Percentiles rank a stretch among this genome's conserved stretches.
phyloP scores from a whole-genome alignment of 2,113 vertebrate genomes.

The Oryzias melastigma region DNA sequence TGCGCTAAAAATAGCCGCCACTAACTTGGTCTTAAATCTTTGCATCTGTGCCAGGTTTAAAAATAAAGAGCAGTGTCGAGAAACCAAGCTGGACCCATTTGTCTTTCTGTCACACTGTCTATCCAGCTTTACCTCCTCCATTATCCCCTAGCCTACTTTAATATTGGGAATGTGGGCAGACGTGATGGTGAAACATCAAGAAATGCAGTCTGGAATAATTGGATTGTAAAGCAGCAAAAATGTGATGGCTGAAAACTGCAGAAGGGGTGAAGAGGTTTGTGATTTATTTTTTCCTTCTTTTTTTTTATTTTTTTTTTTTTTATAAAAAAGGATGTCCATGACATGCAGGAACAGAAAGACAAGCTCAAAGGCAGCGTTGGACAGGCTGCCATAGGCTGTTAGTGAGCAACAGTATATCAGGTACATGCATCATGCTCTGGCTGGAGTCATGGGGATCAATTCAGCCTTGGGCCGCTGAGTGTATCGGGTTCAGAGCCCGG shows the following conservation, averaged over 20 bases:
- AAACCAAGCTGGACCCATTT: conserved; percentile 73
- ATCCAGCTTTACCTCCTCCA: conserved; percentile 47
- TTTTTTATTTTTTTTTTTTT: too few species aligned
- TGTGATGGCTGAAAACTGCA: neutral
- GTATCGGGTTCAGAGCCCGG: conserved; percentile 52
- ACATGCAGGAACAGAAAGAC: conserved; percentile 11
- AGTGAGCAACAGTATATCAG: conserved; percentile 30
- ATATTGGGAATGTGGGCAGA: conserved; percentile 40
- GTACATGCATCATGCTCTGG: conserved; percentile 40
- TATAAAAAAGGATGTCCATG: neutral
- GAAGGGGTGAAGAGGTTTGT: neutral
- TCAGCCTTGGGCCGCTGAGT: conserved; percentile 45
- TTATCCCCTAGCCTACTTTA: conserved; percentile 65
- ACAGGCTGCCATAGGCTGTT: conserved; percentile 14
- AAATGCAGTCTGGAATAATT: conserved; percentile 25
- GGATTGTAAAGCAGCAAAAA: neutral
- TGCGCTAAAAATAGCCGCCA: conserved; percentile 85
- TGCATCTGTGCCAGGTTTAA: conserved; percentile 81
- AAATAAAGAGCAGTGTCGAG: conserved; percentile 81
- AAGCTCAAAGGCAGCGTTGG: conserved; percentile 14
- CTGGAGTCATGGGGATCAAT: conserved; percentile 54
- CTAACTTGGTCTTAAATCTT: conserved; percentile 85
- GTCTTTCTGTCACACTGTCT: conserved; percentile 75
- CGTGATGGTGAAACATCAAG: conserved; percentile 23
- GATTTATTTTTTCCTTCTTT: neutral